Evolutionary conservation across 2,797 vertebrate species (phyloP), one percentile per base, ranked within the genome.

Genomic region (Cossypha heuglini): DNA sequence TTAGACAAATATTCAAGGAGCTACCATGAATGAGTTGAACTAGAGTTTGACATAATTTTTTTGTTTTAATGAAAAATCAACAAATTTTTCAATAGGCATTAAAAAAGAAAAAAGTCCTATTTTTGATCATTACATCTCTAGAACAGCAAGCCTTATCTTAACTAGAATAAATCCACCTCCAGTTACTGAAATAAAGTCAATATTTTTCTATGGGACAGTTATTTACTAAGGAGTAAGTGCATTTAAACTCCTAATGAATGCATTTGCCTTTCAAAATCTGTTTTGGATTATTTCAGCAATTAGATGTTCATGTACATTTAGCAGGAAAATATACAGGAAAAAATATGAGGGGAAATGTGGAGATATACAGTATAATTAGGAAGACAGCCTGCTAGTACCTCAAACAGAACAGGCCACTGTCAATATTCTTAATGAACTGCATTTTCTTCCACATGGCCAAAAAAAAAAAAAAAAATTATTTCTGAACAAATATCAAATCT

Each of bases 301-400:
- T 81, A 71, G 46, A 26, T 22, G 40, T 71, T 83, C 51, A 37
- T 49, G 35, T 61, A 51, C 45, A 57, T 80, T 81, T 73, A 90
- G 31, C 48, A 88, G 74, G 63, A 91, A 92, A 90, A 91, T n/a
- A 43, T 7, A 89, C 22, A 74, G 67, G 81, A 90, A 86, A 93
- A 92, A 77, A 45, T 4, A 52, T 1, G 3, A 93, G 57, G 22
- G 89, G 49, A 93, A 94, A 78, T 48, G 76, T 91, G 52, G 83
- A 96, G 75, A 94, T 89, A 48, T 64, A 86, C 35, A 33, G 37
- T 88, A 58, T 89, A 95, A 94, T 91, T 94, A 90, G 21, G 71
- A 94, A 88, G 82, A 86, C 35, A 93, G 35, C 31, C 93, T 91
- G 45, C 69, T 89, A 95, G 52, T 78, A 69, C 63, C 71, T 94